phyloP scores from a whole-genome alignment of 2,888 invertebrate genomes.

The Cephus nigrinus region DNA sequence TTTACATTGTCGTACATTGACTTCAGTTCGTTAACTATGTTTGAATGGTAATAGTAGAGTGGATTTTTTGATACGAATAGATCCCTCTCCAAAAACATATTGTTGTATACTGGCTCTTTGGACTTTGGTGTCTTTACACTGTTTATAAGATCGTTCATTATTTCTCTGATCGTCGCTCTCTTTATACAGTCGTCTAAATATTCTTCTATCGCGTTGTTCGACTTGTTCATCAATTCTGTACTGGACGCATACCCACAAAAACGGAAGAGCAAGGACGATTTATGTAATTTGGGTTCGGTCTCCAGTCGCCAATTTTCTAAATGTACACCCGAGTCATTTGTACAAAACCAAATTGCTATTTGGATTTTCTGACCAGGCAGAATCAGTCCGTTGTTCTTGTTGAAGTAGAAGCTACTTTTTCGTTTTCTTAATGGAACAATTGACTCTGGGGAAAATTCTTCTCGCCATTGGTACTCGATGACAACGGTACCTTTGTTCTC shows the following conservation, averaged over 20 bases:
- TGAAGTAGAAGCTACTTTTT: slow-evolving; percentile 70
- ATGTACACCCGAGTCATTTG: slow-evolving; percentile 62
- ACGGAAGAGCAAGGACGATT: slow-evolving; percentile 32
- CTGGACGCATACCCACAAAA: slow-evolving; percentile 40
- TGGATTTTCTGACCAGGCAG: slow-evolving; percentile 68
- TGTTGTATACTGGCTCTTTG: slow-evolving; percentile 25
- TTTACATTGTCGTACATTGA: slow-evolving; percentile 25
- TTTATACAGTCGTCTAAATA: slow-evolving; percentile 35
- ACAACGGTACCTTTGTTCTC: slow-evolving; percentile 69
- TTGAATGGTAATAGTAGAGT: slow-evolving; percentile 33
- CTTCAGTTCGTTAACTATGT: slow-evolving; percentile 33
- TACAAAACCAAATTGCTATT: slow-evolving; percentile 68
- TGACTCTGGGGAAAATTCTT: background rate
- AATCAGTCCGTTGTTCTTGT: slow-evolving; percentile 70
- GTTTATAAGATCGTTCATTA: slow-evolving; percentile 37
- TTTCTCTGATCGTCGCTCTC: slow-evolving; percentile 30
- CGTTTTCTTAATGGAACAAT: slow-evolving; percentile 57
- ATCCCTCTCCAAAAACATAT: slow-evolving; percentile 40
- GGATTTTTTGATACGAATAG: slow-evolving; percentile 46
- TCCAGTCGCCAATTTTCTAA: slow-evolving; percentile 68
- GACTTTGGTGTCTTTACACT: slow-evolving; percentile 6
- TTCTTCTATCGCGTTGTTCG: slow-evolving; percentile 25
- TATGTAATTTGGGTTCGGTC: slow-evolving; percentile 63
- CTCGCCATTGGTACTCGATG: slow-evolving; percentile 68
- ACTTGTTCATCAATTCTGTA: background rate